Base-by-base conservation (phyloP, 2,113 vertebrate species). In the Eudyptes chrysolophus region DNA sequence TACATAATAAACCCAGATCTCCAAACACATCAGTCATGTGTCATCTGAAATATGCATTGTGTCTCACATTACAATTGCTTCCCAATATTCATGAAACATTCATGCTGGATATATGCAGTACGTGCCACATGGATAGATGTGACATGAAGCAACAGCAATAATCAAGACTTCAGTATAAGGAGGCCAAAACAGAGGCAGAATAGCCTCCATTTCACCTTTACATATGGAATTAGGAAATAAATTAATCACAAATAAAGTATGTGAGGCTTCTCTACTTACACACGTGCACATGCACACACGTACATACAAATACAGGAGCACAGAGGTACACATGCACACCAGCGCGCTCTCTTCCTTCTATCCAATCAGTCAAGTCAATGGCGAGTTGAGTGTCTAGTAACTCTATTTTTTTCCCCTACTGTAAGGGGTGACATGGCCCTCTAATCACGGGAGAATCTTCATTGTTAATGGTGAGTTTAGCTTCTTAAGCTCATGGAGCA, bases 1-100 rank as follows among this genome's bases (percentile, higher is more conserved):
- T 92, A 91, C 90, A 82, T 94, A 96, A 96, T 96, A 96, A 95
- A 94, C 84, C 78, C 84, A 89, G 65, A 90, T 95, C 87, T 97
- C 94, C 61, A 96, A 97, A 95, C 94, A 83, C 91, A 96, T 97
- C 97, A 89, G 82, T 97, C 97, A 94, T 96, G 70, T 95, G 94
- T 96, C 94, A 89, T 89, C 91, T 89, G 87, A 91, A 93, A 92
- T 95, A 94, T 54, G 75, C 95, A 57, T 34, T 86, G 74, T 87
- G 91, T 89, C 89, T 96, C 90, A 85, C 88, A 87, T 44, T 90
- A 86, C 86, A 68, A 75, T 94, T 84, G 38, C 77, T 97, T 94
- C 93, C 74, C 84, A 66, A 51, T 94, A 86, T 92, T 86, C 84
- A 96, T 97, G 94, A 96, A 97, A 96, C 58, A 88, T 94, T 96